These are phyloP conservation scores for Cassiopea xamachana DNA, from an alignment of 30 jellyfish, hydroid and myxozoan species.

Conservation along the genomic window DNA sequence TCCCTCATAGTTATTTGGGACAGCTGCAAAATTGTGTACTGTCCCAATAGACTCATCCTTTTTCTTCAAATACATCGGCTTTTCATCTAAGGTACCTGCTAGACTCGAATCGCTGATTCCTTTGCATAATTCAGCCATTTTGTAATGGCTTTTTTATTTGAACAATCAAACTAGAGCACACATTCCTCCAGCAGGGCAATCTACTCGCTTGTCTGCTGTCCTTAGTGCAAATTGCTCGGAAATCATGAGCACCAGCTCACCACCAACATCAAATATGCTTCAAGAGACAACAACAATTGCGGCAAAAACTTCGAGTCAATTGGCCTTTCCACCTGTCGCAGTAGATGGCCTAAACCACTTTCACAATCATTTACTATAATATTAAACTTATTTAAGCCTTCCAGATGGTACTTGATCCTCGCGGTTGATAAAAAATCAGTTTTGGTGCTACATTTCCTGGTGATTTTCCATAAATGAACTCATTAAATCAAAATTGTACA, in stretches of 20 bases:
- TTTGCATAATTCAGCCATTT: conserved; percentile 56
- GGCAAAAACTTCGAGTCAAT: too few relatives aligned
- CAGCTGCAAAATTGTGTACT: conserved; percentile 75
- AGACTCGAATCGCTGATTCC: conserved; percentile 65
- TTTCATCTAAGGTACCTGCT: conserved; percentile 8
- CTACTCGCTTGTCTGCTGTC: too few relatives aligned
- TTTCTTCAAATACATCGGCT: conserved; percentile 36
- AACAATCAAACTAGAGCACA: too few relatives aligned
- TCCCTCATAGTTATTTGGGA: conserved; percentile 75
- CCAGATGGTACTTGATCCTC: background rate
- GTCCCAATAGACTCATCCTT: conserved; percentile 89
- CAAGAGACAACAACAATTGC: too few relatives aligned
- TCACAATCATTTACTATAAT: background rate
- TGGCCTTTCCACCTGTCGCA: background rate
- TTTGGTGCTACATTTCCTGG: background rate
- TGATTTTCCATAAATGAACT: background rate
- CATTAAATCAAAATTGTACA: background rate
- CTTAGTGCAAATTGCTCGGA: too few relatives aligned
- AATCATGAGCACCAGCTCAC: too few relatives aligned
- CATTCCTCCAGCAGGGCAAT: too few relatives aligned
- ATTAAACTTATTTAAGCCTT: background rate
- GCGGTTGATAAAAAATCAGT: background rate
- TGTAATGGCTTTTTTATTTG: background rate
- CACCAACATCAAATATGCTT: too few relatives aligned
- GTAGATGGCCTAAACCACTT: background rate